Percentiles rank a stretch among this genome's conserved stretches.
Evolutionary conservation across 2,888 invertebrate species (phyloP).

Genomic region (Pilophorus perplexus): DNA sequence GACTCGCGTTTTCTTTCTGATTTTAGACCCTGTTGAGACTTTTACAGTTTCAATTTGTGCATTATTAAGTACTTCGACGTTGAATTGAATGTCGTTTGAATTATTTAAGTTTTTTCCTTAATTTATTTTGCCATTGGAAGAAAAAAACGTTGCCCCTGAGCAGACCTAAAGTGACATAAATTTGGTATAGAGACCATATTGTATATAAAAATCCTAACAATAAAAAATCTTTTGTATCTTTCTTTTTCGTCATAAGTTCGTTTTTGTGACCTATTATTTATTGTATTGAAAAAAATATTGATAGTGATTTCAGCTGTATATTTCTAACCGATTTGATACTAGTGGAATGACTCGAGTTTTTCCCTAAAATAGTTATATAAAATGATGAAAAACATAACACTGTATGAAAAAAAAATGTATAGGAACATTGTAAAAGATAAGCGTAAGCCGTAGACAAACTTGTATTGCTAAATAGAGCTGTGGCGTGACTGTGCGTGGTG

Average conservation of each 20-base stretch:
- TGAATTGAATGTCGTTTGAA: too few species aligned
- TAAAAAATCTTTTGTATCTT: slow-evolving; percentile 1
- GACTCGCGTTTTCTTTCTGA: neutral
- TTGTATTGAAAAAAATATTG: slow-evolving; percentile 6
- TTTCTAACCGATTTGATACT: slow-evolving; percentile 25
- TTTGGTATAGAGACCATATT: neutral
- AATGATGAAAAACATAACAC: neutral
- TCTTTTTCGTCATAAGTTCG: too few species aligned
- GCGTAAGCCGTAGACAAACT: slow-evolving; percentile 10
- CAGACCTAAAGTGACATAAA: neutral
- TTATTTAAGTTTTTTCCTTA: neutral
- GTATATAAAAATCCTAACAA: slow-evolving; percentile 12
- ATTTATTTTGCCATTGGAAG: neutral
- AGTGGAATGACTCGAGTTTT: neutral
- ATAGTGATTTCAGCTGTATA: slow-evolving; percentile 31
- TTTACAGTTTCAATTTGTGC: too few species aligned
- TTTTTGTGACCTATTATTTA: slow-evolving; percentile 15
- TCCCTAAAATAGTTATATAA: neutral
- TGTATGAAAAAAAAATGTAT: slow-evolving; percentile 25
- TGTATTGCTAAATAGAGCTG: slow-evolving; percentile 7
- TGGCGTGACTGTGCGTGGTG: neutral
- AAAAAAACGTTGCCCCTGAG: neutral
- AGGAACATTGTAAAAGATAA: slow-evolving; percentile 11
- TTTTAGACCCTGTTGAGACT: neutral
- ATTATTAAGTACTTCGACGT: too few species aligned